A percentile compares a stretch with the other conserved stretches of the same genome.
Evolutionary conservation across 1,140 invertebrate species (phyloP).

Genomic region (Bicyclus anynana): DNA sequence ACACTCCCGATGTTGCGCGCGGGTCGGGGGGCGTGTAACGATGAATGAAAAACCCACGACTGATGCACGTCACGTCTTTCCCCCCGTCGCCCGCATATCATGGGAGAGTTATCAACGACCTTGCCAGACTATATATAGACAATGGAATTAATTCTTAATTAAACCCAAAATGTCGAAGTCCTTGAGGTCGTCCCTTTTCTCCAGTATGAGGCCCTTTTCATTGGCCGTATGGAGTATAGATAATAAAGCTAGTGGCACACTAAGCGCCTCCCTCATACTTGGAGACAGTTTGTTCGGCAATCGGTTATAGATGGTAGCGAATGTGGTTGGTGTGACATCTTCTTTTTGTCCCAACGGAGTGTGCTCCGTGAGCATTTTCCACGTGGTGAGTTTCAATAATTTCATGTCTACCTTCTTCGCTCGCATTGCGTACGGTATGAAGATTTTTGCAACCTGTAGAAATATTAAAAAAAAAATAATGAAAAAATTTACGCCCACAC

Average conservation of each 20-base stretch:
- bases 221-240: conserved; percentile 89
- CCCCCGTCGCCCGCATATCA: too few species aligned
- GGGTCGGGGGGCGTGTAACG: too few species aligned
- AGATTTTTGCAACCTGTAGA: conserved; percentile 80
- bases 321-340: conserved; percentile 53
- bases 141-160: conserved; percentile 37
- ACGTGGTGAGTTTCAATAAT: conserved; percentile 84
- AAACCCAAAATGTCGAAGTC: conserved; percentile 66
- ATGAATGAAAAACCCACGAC: too few species aligned
- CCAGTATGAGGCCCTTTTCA: conserved; percentile 79
- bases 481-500: too few species aligned
- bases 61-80: too few species aligned
- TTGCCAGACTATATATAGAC: conserved; percentile 7
- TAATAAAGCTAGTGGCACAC: conserved; percentile 85
- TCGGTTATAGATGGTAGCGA: conserved; percentile 78
- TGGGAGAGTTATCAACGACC: too few species aligned
- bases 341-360: conserved; percentile 52
- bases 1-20: too few species aligned
- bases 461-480: not conserved
- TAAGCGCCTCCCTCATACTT: conserved; percentile 83
- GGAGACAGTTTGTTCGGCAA: conserved; percentile 80
- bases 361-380: conserved; percentile 77
- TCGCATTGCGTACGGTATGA: conserved; percentile 84
- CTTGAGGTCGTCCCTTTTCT: conserved; percentile 58
- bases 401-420: conserved; percentile 91